Evolutionary conservation across 2,888 invertebrate species (phyloP), one percentile per base, ranked within the genome.

Genomic region (Heliconius charithonia): DNA sequence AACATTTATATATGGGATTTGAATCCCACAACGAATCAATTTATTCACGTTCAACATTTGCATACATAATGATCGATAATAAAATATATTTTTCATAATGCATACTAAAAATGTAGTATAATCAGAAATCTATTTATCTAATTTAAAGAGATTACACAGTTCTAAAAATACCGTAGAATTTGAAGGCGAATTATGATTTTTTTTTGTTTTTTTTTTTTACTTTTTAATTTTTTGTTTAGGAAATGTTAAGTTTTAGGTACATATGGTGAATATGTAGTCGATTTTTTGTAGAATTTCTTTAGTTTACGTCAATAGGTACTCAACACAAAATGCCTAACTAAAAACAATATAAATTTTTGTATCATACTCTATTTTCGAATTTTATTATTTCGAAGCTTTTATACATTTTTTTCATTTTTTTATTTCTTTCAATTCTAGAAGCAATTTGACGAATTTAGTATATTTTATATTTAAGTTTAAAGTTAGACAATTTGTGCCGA

Each of bases 91-190:
- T 29, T 32, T 56, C n/a, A 4, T 56, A 56, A 22, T 29, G 70
- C 22, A 51, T 27, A 45, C 70, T 71, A 56, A 27, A 29, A 27
- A 51, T 29, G 12, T 37, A 67, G 67, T 67, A 67, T n/a, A 13
- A 29, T 37, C 7, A 37, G n/a, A 37, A 22, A 51, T 51, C 22
- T 71, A 71, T 71, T 71, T 10, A 51, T 71, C 56, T 71, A 71
- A 45, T 71, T 29, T 71, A 71, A 56, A 56, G 29, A 29, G 45
- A 65, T 77, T 65, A 77, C 32, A 77, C 19, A 77, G n/a, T 37
- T 77, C 71, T 77, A 77, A 77, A 77, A 77, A 77, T 77, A 77
- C 77, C 51, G 25, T 65, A 32, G 27, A 56, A 32, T 71, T 71
- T 71, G 71, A 56, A 71, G 71, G 71, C 51, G 71, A 71, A 13